Evolutionary conservation across 2,797 vertebrate genomes (phyloP).

Genomic region (Gambelia wislizenii): DNA sequence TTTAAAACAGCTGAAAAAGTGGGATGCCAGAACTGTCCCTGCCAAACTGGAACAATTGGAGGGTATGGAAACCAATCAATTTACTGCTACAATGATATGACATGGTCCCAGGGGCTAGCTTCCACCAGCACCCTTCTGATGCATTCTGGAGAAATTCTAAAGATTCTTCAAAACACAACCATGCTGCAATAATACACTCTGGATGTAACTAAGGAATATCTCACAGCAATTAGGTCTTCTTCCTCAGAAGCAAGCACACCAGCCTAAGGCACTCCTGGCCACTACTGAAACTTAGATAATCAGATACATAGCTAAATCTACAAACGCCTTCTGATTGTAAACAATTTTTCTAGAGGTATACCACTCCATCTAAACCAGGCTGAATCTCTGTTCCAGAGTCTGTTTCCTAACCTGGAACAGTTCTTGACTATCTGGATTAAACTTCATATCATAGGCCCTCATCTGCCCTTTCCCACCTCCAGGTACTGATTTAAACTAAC

Average conservation of each 20-base stretch:
- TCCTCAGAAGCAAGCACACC: not conserved
- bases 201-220: not conserved
- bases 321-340: not conserved
- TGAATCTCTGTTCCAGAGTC: not conserved
- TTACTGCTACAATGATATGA: not conserved
- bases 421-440: not conserved
- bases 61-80: not conserved
- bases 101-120: not conserved
- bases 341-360: not conserved
- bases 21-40: too few species aligned
- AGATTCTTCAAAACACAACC: not conserved
- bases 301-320: not conserved
- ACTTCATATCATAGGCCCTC: too few species aligned
- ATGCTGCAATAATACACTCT: too few species aligned
- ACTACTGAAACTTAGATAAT: not conserved
- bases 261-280: not conserved
- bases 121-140: not conserved
- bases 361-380: not conserved
- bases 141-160: not conserved
- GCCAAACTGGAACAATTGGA: too few species aligned
- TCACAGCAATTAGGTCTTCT: not conserved
- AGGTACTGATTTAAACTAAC: not conserved
- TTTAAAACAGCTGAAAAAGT: too few species aligned
- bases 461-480: too few species aligned
- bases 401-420: not conserved